Base-by-base conservation (phyloP, 2,888 invertebrate species). In the Phyllotreta striolata region DNA sequence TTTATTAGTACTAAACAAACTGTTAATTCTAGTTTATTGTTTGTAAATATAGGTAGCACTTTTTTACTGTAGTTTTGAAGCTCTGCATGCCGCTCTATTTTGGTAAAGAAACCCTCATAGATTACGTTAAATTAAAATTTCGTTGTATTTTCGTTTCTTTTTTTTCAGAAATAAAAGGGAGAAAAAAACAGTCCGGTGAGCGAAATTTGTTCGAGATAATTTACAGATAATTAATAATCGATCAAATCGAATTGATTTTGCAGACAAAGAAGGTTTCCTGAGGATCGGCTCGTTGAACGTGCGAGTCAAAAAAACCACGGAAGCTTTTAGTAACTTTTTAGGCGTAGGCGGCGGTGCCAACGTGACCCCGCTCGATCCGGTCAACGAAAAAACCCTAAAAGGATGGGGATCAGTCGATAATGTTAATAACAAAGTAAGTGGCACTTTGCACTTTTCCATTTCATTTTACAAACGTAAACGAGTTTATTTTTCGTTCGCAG, bases 281-380 rank as follows among this genome's bases (percentile, higher is more conserved):
- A 89, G 95, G 78, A 95, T 95, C 83, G 95, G 95, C 75, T 95
- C 95, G 13, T 83, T 95, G 80, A 95, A 95, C 83, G 94, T 95
- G 52, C 88, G 94, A 78, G 94, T 95, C 75, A 95, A 95, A 84
- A 93, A 92, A 83, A 95, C 95, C 52, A 94, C 95, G 63, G 95
- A 95, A 80, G 94, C 94, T 13, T 93, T 95, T 84, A 94, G 93
- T 83, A 91, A 93, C 80, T 93, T 95, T 81, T 84, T 95, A 73
- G 94, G 93, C 68, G 92, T 92, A 73, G 92, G 91, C 59, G 65
- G 59, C 38, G 84, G 85, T 55, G 84, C 84, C 43, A 81, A 75
- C 13, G 76, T 81, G 7, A 79, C 75, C 63, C 80, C 82, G 65
- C 69, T 77, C 44, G 79, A 80, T 55, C 70, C 78, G 49, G 74